Base-by-base conservation (phyloP, 2,888 invertebrate species). In the Hydraecia micacea region DNA sequence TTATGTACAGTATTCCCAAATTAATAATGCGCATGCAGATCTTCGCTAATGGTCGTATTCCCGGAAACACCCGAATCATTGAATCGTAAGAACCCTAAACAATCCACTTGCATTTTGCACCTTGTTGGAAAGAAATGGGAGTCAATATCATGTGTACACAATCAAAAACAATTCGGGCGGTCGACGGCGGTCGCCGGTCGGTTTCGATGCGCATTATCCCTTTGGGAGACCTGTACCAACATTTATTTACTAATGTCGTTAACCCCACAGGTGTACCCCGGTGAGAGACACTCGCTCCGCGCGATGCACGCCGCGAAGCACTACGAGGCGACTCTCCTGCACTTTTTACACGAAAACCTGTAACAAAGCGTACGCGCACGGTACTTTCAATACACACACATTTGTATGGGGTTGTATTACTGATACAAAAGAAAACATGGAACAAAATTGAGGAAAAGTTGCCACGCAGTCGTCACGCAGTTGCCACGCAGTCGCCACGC, bases 241-340 rank as follows among this genome's bases (percentile, higher is more conserved):
- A 6, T 52, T 11, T 11, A 42, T 42, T 42, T 42, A 42, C 42
- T 42, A 11, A 11, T 42, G 42, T 42, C 28, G 1, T 18, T 60
- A 18, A 7, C 1, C 1, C 18, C 28, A 0, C 62, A 99, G 97
- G 97, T 99, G 36, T 99, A 99, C 94, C 99, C 99, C 0, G 98
- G 98, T 86, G 99, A 99, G 94, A 97, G 99, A 85, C 99, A 99
- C 94, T 99, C 99, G 28, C 97, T 99, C 39, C 97, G 99, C 79
- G 99, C 98, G 91, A 97, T 99, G 92, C 99, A 99, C 95, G 98
- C 99, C 55, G 99, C 99, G 90, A 99, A 99, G 95, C 99, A 99
- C 95, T 99, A 99, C 94, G 99, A 99, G 95, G 99, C 99, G 13
- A 99, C 98, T 72, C 96, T 99, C 80, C 97, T 99, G 79, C 99